Conservation (phyloP, 2,113 vertebrate species). For the Paratilapia polleni region DNA sequence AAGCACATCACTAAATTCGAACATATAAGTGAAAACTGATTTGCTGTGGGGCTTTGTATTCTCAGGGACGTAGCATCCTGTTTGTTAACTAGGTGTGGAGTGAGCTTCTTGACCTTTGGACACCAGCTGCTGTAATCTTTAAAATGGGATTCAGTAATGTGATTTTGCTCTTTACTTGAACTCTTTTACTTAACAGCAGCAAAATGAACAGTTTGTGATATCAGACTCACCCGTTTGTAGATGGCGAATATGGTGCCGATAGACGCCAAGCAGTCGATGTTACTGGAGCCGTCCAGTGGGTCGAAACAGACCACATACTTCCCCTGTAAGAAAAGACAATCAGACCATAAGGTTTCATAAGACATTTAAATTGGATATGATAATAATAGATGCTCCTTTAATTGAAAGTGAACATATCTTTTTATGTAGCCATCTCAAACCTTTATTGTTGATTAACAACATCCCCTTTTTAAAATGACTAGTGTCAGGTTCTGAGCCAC, state of each 20-base stretch:
- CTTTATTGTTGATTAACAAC: too few species aligned
- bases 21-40: too few species aligned
- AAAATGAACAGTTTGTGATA: not conserved
- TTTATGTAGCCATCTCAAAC: accelerated
- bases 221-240: conserved; percentile 89
- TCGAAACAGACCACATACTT: conserved; percentile 98
- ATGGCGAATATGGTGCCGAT: conserved; percentile 97
- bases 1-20: too few species aligned
- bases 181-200: not conserved
- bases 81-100: too few species aligned
- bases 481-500: accelerated
- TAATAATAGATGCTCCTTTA: not conserved
- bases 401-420: not conserved
- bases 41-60: too few species aligned
- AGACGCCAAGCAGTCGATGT: conserved; percentile 96
- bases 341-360: too few species aligned
- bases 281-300: conserved; percentile 95
- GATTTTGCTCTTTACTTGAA: accelerated
- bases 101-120: too few species aligned
- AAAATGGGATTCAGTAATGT: not conserved
- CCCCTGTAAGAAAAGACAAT: conserved; percentile 78
- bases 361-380: not conserved
- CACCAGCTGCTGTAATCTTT: not conserved
- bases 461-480: too few species aligned
- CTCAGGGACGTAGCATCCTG: too few species aligned